Evolutionary conservation across 2,113 vertebrate genomes (phyloP), one percentile per base, ranked within the genome.

Genomic region (Trochalopteron elliotii): DNA sequence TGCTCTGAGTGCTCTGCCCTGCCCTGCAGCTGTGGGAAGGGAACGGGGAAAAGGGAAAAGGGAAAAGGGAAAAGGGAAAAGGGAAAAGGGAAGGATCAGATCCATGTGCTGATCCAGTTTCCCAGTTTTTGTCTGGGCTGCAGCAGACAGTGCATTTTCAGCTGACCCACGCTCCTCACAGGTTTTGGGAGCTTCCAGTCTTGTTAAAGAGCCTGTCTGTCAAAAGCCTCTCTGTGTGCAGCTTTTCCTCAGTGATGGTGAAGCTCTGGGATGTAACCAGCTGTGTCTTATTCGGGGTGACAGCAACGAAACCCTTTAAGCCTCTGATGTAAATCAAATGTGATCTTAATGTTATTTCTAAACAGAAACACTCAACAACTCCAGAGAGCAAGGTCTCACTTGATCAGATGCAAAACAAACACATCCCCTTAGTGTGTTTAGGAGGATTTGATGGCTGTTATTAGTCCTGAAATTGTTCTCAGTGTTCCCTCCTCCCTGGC

Each of bases 121-220:
- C 93, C 94, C 71, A 70, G n/a, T 57, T 93, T 93, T 91, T 53
- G 17, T 45, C 68, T 40, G 42, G 89, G 82, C 89, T 63, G 61
- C 72, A 64, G 91, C 92, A 59, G 63, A 57, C 5, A 2, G 31
- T 64, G 68, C 84, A 52, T 97, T 97, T 96, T 89, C 95, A 61
- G 33, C 79, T 92, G 86, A 91, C 81, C 94, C 91, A 39, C 37
- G 65, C 92, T 74, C 63, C 79, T 94, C 71, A 5, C 71, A 85
- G 90, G 33, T 70, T 96, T 76, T 85, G 83, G 83, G 93, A 96
- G 93, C 87, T 96, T 96, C 94, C n/a, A 28, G n/a, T 85, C 94
- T 45, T 21, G 70, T 97, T 97, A 96, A 90, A 93, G 71, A 95
- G 68, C 75, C 91, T 95, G 93, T 96, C 92, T 89, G 83, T 97